Evolutionary conservation across 1,140 invertebrate species (phyloP), one percentile per base, ranked within the genome.

Genomic region (Penaeus indicus): DNA sequence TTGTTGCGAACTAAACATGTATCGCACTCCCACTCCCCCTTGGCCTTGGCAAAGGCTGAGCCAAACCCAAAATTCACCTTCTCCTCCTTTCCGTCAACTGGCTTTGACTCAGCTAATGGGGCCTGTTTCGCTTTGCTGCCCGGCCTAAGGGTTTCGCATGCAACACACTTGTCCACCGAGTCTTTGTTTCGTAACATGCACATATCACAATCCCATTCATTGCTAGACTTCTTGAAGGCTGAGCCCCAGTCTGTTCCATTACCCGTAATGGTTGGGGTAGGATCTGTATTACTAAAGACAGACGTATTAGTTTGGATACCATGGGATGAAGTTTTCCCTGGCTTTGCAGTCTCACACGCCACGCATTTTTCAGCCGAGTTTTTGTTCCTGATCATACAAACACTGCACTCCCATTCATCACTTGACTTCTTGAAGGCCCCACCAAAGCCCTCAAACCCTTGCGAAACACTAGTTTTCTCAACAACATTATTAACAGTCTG

Each of bases 121-220:
- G 91, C 89, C 75, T 79, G 75, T n/a, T 92, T 92, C 80, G 92
- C 90, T 89, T 90, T 90, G 91, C 93, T 92, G 63, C 91, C 92
- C 62, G 95, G 95, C 91, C 95, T 96, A 1, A 94, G 92, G 42
- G 94, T 92, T 90, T 94, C 93, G 92, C 96, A 96, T 18, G 95
- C 95, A 8, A 94, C 93, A 93, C 96, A 96, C 88, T 94, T 95
- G 5, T 90, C 90, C 25, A 92, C 92, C 18, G 93, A 92, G 25
- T 92, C 91, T 69, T 95, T 94, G 92, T 96, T 96, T 79, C 93
- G 92, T 3, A 96, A 93, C 93, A 95, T 94, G 92, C 96, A 96
- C 69, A 93, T 93, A 18, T 92, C 91, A 93, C 96, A 96, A 85
- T 95, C 94, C 95, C 96, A 96, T 83, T 93, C 93, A 89, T 93